Base-by-base conservation (phyloP, 2,888 invertebrate species). In the Chrysolina oricalcia region DNA sequence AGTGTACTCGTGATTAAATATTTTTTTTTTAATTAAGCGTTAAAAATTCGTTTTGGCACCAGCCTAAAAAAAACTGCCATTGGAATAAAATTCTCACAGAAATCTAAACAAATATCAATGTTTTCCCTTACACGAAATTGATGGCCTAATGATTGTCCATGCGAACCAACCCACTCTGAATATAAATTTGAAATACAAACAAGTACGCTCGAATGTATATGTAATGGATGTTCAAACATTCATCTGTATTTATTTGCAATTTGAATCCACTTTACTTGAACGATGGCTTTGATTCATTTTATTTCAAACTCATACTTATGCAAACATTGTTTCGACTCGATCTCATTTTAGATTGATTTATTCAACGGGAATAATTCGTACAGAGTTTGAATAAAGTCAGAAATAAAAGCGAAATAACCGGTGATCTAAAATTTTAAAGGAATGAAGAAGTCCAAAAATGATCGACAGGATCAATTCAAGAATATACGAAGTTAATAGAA, bases 251-350 rank as follows among this genome's bases (percentile, higher is more conserved):
- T 53, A 53, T 53, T 53, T 53, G 19, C 11, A 53, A 21, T 53
- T 53, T 48, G 9, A 48, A 17, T 6, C 17, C 53, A 19, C 53
- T 53, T 11, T 11, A 53, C 53, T 53, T 19, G 17, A 19, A 53
- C 53, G 9, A 21, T 53, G 53, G 19, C 53, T 50, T 50, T 50
- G 53, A 53, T 21, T 1, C 53, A 53, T 53, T 53, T 53, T 53
- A 53, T 53, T 17, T 53, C 17, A 19, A 53, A 53, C 21, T 53
- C 48, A 48, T 48, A 48, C 9, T 48, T 48, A 48, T 48, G 0
- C 46, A 11, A 15, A 46, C 15, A 13, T 17, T 2, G 15, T 48
- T 53, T 19, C 10, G 9, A 19, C 9, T 11, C 2, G 9, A 19
- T 19, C 19, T 11, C 9, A 53, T 53, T 17, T 2, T 53, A 11